These are phyloP conservation scores for Physella acuta DNA, from an alignment of 1,140 invertebrate species.

Conservation along the genomic window DNA sequence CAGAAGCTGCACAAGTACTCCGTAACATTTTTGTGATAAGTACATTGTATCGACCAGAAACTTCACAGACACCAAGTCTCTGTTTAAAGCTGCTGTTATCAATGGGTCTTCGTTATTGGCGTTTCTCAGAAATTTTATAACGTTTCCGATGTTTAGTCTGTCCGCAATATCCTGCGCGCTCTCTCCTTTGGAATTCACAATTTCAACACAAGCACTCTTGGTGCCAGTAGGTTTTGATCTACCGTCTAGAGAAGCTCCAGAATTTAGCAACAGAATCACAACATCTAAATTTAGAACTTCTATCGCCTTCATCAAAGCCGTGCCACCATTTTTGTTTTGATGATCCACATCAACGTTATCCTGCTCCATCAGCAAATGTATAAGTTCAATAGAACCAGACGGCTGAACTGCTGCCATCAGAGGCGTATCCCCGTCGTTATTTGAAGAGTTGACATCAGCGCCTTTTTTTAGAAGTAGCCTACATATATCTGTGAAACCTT, in stretches of 20 bases:
- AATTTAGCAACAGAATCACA: neutral
- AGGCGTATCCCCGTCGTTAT: neutral
- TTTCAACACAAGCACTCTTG: neutral
- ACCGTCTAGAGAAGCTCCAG: neutral
- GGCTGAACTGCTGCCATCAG: neutral
- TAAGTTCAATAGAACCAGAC: neutral
- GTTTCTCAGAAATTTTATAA: neutral
- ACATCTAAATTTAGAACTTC: neutral
- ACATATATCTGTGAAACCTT: neutral
- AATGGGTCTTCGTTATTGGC: neutral
- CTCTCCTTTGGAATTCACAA: neutral
- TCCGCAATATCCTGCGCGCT: constrained; percentile 2
- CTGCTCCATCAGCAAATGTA: neutral
- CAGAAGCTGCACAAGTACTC: no score
- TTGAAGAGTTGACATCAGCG: neutral
- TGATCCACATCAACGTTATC: neutral
- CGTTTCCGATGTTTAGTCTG: neutral
- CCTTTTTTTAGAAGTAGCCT: neutral
- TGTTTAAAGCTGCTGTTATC: neutral
- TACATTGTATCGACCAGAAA: no score
- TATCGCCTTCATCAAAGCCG: neutral
- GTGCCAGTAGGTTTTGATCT: neutral
- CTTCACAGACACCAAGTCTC: neutral
- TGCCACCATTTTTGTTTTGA: neutral
- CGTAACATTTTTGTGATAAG: no score